Conservation (phyloP, 2,113 vertebrate species). For the Lates calcarifer region DNA sequence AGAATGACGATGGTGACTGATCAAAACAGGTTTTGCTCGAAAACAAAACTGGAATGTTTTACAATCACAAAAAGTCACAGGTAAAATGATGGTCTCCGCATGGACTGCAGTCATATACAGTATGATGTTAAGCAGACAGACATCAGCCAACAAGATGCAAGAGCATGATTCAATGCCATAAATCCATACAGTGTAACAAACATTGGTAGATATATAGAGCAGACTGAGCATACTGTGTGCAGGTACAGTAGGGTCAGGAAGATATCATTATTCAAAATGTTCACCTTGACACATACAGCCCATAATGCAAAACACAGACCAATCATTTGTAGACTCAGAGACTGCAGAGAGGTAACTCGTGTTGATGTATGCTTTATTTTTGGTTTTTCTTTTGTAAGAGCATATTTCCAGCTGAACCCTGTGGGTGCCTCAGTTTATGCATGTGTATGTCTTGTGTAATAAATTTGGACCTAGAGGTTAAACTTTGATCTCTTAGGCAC, state of each 20-base stretch:
- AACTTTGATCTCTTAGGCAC: neutral
- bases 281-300: constrained; percentile 32
- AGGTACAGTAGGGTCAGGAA: constrained; percentile 4
- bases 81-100: neutral
- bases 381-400: constrained; percentile 26
- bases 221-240: neutral
- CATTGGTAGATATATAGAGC: constrained; percentile 8
- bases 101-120: neutral
- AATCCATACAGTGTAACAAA: neutral
- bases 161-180: neutral
- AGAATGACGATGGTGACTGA: neutral
- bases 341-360: neutral
- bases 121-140: neutral
- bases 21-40: no score
- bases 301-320: constrained; percentile 52
- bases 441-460: neutral
- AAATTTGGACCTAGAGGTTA: no score
- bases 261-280: constrained; percentile 37
- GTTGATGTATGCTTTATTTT: constrained; percentile 11
- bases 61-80: neutral
- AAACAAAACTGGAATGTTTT: neutral
- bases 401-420: constrained; percentile 1
- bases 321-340: constrained; percentile 3
- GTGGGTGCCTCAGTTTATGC: neutral
- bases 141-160: neutral